These are phyloP conservation scores for Phoxinus dragarum DNA, from an alignment of 2,797 vertebrate species.

Conservation along the genomic window DNA sequence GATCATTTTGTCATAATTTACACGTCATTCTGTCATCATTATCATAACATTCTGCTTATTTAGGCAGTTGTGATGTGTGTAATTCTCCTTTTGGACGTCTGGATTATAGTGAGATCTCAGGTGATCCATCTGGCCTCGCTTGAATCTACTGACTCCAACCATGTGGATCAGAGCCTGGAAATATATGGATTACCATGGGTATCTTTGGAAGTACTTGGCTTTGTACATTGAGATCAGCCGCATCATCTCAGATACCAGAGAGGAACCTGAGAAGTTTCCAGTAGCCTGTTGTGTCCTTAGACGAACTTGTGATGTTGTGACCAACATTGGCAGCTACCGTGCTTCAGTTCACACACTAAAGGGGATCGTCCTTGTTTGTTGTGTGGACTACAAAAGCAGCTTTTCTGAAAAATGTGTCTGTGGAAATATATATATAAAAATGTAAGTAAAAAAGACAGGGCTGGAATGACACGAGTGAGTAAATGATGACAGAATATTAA, in stretches of 20 bases:
- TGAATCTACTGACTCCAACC: neutral
- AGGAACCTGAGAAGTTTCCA: slow-evolving; percentile 34
- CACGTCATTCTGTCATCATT: neutral
- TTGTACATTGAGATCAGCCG: neutral
- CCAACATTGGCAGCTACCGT: slow-evolving; percentile 1
- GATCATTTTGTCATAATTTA: neutral
- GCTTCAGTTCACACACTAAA: neutral
- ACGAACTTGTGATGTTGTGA: slow-evolving; percentile 5
- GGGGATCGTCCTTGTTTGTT: neutral
- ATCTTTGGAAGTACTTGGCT: slow-evolving; percentile 18
- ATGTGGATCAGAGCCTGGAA: slow-evolving; percentile 2
- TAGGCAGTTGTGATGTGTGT: neutral
- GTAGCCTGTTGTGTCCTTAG: neutral
- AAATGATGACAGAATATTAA: neutral
- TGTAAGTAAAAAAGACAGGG: neutral
- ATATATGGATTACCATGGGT: slow-evolving; percentile 20
- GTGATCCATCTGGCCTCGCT: slow-evolving; percentile 7
- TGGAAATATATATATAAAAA: neutral
- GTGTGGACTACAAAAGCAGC: neutral
- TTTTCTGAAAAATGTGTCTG: neutral
- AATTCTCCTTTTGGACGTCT: slow-evolving; percentile 11
- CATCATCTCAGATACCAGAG: slow-evolving; percentile 13
- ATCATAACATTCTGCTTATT: neutral
- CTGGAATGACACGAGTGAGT: neutral
- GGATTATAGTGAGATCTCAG: slow-evolving; percentile 9